These are phyloP conservation scores for Protosalanx chinensis DNA, from an alignment of 2,797 vertebrate species.

Conservation along the genomic window DNA sequence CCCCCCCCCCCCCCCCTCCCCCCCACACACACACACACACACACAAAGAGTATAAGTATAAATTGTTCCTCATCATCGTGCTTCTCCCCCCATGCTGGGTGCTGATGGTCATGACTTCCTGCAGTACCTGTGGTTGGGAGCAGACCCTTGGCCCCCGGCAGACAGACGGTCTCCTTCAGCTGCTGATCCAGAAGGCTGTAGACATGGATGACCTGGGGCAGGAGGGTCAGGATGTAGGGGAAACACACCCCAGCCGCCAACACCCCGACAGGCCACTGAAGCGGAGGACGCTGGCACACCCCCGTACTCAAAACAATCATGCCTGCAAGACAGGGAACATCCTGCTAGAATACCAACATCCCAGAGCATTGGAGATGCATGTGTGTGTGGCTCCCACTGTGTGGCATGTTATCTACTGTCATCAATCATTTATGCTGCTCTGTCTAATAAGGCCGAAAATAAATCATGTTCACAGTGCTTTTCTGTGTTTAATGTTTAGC, in stretches of 20 bases:
- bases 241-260: conserved; percentile 62
- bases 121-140: conserved; percentile 56
- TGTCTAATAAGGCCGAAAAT: background rate
- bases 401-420: background rate
- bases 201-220: conserved; percentile 57
- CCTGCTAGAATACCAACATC: conserved; percentile 45
- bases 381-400: background rate
- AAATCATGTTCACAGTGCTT: background rate
- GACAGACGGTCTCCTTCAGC: conserved; percentile 62
- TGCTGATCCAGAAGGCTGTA: conserved; percentile 72
- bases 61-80: background rate
- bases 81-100: too few species aligned
- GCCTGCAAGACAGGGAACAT: conserved; percentile 53
- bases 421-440: background rate
- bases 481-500: background rate
- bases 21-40: background rate
- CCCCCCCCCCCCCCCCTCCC: too few species aligned
- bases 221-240: conserved; percentile 63
- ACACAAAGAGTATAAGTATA: background rate
- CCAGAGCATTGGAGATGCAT: conserved; percentile 30
- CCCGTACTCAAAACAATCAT: conserved; percentile 71
- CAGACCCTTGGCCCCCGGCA: conserved; percentile 57
- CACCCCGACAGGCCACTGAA: conserved; percentile 67
- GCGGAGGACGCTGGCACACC: conserved; percentile 65
- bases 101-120: background rate